Base-by-base conservation (phyloP, 2,888 invertebrate genomes). In the Calephelis perditalis region DNA sequence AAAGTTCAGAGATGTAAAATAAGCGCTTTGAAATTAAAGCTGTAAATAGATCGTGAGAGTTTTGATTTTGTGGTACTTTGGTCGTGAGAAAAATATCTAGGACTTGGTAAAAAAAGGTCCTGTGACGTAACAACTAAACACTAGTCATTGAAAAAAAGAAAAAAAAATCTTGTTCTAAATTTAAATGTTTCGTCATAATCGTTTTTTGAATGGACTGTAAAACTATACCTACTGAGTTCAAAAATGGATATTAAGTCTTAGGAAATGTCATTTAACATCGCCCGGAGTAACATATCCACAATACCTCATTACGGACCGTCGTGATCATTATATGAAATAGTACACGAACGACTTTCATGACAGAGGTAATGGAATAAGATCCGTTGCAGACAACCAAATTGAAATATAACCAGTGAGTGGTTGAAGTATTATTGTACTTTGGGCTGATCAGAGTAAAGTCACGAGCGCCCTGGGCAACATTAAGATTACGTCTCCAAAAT, bases 301-400 rank as follows among this genome's bases (percentile, higher is more conserved):
- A 54, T 54, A 54, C 54, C 54, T 54, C 54, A 54, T 54, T 54
- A 54, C 36, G 54, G 54, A 54, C 11, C 36, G 54, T 54, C 54
- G 54, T 54, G 54, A 54, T 54, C 54, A 54, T 54, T 54, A 52
- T 54, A 54, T 54, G 36, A 54, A 54, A 54, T 54, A 36, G 54
- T 54, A 54, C 54, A 54, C 54, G 54, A 54, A 54, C 54, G 54
- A 54, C 54, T 54, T 54, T 54, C 54, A 54, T 54, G 54, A 54
- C 54, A 54, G 54, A 54, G 36, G 36, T 54, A 54, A 54, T 54
- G 54, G 54, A 54, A 54, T 54, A 36, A 54, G 52, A 54, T 54
- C 52, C 36, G 52, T 36, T 54, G 36, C 52, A 36, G 52, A 54
- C 52, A 54, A 36, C 52, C 52, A 54, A 54, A 54, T 54, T 54